Conservation (phyloP, 2,797 vertebrate genomes). For the Nannoperca obscura region DNA sequence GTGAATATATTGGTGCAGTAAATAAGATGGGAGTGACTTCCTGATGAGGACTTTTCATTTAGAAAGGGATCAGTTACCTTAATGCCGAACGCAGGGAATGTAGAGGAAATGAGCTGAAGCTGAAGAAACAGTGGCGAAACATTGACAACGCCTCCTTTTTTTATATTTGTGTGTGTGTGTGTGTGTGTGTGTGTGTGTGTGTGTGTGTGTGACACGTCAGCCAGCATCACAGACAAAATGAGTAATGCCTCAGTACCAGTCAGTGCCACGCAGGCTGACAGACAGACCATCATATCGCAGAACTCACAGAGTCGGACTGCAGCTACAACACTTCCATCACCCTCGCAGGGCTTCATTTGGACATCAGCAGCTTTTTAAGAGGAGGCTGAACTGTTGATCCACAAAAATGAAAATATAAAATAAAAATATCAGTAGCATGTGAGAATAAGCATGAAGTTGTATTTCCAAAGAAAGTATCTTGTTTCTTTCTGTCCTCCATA, state of each 20-base stretch:
- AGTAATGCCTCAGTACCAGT: slow-evolving; percentile 74
- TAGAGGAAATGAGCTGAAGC: neutral
- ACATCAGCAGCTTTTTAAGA: neutral
- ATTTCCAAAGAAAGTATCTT: neutral
- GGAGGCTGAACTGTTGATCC: neutral
- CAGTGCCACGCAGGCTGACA: slow-evolving; percentile 62
- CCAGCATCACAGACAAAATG: slow-evolving; percentile 38
- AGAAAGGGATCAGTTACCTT: neutral
- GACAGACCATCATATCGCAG: slow-evolving; percentile 36
- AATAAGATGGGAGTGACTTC: neutral
- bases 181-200: too few species aligned
- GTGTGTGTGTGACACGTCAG: slow-evolving; percentile 63
- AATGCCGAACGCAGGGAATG: too few species aligned
- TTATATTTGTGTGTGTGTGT: slow-evolving; percentile 5
- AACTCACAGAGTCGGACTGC: slow-evolving; percentile 3
- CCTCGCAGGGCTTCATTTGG: neutral
- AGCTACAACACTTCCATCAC: slow-evolving; percentile 3
- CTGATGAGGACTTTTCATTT: neutral
- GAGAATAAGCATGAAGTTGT: neutral
- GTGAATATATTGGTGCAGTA: neutral
- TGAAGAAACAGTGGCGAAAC: slow-evolving; percentile 13
- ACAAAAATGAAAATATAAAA: neutral
- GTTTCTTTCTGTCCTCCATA: neutral
- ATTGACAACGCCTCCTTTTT: neutral
- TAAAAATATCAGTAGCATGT: neutral